Conservation (phyloP, 2,888 invertebrate genomes). For the Nemurella pictetii region DNA sequence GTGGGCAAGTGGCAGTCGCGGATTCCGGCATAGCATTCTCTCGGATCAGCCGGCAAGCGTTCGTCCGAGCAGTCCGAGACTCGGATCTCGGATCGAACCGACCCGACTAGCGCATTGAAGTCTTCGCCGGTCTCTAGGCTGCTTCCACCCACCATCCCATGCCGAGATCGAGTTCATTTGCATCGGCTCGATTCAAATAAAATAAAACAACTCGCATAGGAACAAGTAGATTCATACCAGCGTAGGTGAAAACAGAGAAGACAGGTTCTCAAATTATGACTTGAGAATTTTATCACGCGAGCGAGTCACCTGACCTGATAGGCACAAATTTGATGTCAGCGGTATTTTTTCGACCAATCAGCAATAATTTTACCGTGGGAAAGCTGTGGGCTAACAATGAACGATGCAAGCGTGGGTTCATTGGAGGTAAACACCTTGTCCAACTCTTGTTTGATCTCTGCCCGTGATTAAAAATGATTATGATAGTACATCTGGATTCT, state of each 20-base stretch:
- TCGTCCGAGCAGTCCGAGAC: too few relatives aligned
- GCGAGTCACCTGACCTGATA: neutral
- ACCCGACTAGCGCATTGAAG: neutral
- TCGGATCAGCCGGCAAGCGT: too few relatives aligned
- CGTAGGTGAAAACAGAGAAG: constrained; percentile 9
- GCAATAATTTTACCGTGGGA: constrained; percentile 11
- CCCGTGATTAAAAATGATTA: neutral
- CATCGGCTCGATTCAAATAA: neutral
- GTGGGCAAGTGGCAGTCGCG: neutral
- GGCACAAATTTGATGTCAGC: neutral
- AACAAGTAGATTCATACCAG: neutral
- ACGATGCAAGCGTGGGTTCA: neutral
- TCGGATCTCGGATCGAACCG: neutral
- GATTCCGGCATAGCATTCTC: neutral
- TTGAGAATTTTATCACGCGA: neutral
- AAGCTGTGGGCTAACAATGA: constrained; percentile 10
- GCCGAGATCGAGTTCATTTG: neutral
- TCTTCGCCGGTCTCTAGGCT: too few relatives aligned
- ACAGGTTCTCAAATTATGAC: constrained; percentile 10
- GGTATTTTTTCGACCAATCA: constrained; percentile 12
- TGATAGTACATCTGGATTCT: neutral
- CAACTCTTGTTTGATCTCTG: neutral
- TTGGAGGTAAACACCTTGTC: constrained; percentile 15
- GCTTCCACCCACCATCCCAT: neutral
- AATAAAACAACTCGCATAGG: neutral